A percentile compares a stretch with the other conserved stretches of the same genome.
These are phyloP conservation scores for Lepidurus couesii DNA, from an alignment of 1,140 invertebrate genomes.

Conservation along the genomic window DNA sequence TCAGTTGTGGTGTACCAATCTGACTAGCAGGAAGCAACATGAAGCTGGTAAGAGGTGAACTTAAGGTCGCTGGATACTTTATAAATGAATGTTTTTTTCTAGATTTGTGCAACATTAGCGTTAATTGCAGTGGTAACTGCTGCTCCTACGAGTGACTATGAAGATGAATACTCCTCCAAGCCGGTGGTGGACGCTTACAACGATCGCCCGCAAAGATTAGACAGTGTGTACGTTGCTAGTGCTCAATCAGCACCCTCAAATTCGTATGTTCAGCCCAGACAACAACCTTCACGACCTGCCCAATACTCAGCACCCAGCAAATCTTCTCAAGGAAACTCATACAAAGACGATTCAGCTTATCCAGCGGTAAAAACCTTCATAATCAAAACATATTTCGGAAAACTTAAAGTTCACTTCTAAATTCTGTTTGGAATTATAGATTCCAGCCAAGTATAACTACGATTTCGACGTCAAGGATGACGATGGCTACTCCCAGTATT, in stretches of 20 bases:
- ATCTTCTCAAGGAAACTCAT: neutral
- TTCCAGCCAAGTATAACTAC: slow-evolving; percentile 26
- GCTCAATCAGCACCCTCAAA: neutral
- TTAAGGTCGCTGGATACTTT: neutral
- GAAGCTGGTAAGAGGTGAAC: neutral
- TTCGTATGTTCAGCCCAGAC: neutral
- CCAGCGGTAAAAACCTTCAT: neutral
- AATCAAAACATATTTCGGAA: neutral
- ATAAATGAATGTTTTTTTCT: neutral
- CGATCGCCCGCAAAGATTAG: neutral
- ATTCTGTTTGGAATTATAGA: neutral
- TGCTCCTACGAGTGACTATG: neutral
- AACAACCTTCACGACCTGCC: neutral
- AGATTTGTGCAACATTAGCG: neutral
- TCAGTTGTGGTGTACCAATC: neutral
- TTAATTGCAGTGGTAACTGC: neutral
- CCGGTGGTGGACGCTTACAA: neutral
- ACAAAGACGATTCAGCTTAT: neutral
- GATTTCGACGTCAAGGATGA: slow-evolving; percentile 24
- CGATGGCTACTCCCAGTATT: neutral
- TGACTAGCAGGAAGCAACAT: neutral
- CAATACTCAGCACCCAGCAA: neutral
- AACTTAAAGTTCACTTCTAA: neutral
- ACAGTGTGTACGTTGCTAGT: neutral
- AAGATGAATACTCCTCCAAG: neutral